These are phyloP conservation scores for Tachypleus tridentatus DNA, from an alignment of 1,140 invertebrate genomes.

Conservation along the genomic window DNA sequence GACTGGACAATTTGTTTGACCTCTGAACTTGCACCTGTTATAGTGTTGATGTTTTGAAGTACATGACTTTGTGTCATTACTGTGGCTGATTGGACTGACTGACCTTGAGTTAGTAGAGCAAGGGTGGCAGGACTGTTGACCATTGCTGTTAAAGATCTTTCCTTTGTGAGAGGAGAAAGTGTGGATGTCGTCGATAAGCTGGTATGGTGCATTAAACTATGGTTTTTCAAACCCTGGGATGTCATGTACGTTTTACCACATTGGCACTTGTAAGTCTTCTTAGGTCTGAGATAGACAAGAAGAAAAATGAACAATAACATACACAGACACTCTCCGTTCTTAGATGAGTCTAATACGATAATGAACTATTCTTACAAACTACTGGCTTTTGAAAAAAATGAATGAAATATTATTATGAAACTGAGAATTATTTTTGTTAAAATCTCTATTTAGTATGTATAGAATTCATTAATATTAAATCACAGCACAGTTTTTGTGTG, in stretches of 20 bases:
- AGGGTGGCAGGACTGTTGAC: background rate
- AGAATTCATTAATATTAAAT: no score
- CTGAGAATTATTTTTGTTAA: no score
- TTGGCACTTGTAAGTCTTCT: constrained; percentile 61
- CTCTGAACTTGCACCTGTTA: background rate
- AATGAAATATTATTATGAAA: no score
- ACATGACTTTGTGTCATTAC: background rate
- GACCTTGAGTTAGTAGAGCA: background rate
- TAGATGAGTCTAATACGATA: no score
- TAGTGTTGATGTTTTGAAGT: background rate
- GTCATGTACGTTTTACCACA: constrained; percentile 74
- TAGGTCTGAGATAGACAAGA: constrained; percentile 42
- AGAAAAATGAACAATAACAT: no score
- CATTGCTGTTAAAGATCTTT: background rate
- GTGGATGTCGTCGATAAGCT: no score
- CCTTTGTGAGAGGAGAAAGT: background rate
- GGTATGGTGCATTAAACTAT: constrained; percentile 33
- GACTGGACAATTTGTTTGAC: background rate
- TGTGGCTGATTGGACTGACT: background rate
- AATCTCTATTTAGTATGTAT: no score
- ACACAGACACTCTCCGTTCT: no score
- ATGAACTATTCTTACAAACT: no score
- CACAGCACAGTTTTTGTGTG: no score
- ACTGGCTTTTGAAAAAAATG: no score
- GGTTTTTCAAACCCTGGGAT: constrained; percentile 56